These are phyloP conservation scores for Caenorhabditis virilis DNA, from an alignment of 2,888 invertebrate species.

Conservation along the genomic window DNA sequence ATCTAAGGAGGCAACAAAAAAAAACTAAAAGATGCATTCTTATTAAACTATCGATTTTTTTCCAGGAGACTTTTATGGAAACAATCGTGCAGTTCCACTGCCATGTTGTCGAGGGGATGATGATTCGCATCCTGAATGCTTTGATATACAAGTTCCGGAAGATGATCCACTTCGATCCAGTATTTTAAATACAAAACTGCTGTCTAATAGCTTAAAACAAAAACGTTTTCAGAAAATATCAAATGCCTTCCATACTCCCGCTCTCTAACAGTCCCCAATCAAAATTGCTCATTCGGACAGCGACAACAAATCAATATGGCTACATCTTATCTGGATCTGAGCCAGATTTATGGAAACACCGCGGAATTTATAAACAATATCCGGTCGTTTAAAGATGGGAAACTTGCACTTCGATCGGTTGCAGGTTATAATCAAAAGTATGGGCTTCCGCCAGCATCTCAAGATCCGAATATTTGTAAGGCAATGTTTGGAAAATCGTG, in stretches of 20 bases:
- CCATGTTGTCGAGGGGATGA: constrained; percentile 59
- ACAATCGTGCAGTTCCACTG: constrained; percentile 74
- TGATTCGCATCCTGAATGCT: constrained; percentile 61
- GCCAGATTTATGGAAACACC: constrained; percentile 88
- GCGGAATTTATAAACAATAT: constrained; percentile 80
- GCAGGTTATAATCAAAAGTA: constrained; percentile 28
- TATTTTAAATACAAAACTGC: no score
- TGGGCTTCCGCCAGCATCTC: constrained; percentile 34
- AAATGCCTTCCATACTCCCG: constrained; percentile 62
- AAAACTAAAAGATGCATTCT: background rate
- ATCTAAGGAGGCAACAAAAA: background rate
- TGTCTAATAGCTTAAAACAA: no score
- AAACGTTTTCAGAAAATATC: constrained; percentile 16
- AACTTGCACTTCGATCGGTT: constrained; percentile 46
- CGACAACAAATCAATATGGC: constrained; percentile 91
- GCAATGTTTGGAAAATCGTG: constrained; percentile 44
- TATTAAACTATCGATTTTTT: constrained; percentile 6
- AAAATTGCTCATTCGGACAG: constrained; percentile 66
- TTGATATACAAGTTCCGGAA: constrained; percentile 58
- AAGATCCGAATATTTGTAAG: constrained; percentile 21
- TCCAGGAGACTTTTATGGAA: constrained; percentile 51
- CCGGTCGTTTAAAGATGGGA: constrained; percentile 74
- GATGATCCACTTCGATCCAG: constrained; percentile 73
- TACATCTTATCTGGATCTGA: constrained; percentile 80
- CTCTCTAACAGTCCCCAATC: constrained; percentile 57